Conservation (phyloP, 2,888 invertebrate genomes). For the Tipula lateralis region DNA sequence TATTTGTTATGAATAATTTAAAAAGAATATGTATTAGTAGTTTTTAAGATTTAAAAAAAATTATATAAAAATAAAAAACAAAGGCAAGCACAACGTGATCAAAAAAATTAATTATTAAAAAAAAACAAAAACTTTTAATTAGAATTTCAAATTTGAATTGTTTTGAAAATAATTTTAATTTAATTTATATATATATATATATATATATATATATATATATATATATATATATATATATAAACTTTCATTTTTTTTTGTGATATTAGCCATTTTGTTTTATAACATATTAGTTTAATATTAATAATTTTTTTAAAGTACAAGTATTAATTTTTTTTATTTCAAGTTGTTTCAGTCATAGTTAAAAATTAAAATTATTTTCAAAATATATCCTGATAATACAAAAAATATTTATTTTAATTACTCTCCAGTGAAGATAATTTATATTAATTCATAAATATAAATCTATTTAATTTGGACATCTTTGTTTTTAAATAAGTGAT, state of each 20-base stretch:
- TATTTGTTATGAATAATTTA: constrained; percentile 25
- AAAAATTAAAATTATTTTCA: constrained; percentile 24
- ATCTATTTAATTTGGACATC: not conserved
- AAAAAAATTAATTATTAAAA: constrained; percentile 27
- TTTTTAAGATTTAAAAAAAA: not conserved
- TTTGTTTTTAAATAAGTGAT: constrained; percentile 30
- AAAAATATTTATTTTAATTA: constrained; percentile 24
- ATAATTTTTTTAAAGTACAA: not conserved
- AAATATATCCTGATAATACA: not conserved
- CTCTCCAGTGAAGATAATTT: not conserved
- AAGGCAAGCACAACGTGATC: constrained; percentile 32
- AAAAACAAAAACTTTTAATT: constrained; percentile 13
- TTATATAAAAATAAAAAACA: constrained; percentile 26
- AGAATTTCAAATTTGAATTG: constrained; percentile 20
- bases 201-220: not conserved
- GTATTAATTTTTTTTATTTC: not conserved
- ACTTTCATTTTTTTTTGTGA: constrained; percentile 24
- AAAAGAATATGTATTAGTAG: constrained; percentile 12
- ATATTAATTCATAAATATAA: not conserved
- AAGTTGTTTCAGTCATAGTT: not conserved
- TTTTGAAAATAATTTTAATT: constrained; percentile 26
- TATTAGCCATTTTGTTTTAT: constrained; percentile 14
- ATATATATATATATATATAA: not conserved
- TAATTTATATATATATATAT: not conserved
- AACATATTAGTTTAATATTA: not conserved